Evolutionary conservation across 1,140 invertebrate species (phyloP), one percentile per base, ranked within the genome.

Genomic region (Diorhabda elongata): DNA sequence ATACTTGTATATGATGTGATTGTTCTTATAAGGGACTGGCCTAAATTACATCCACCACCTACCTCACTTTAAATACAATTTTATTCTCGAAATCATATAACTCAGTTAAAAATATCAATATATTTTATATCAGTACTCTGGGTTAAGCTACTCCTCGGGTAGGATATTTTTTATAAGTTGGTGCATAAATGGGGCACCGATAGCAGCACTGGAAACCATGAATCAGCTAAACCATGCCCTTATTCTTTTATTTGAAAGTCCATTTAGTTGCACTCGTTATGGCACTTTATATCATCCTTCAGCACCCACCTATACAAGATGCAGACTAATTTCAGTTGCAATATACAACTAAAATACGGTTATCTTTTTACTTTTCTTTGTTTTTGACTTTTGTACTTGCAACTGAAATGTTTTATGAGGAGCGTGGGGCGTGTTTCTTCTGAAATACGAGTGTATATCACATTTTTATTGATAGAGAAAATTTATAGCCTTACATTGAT

Each of bases 181-280:
- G 47, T 52, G 47, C n/a, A 52, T 52, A 52, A 52, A 52, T 52
- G 47, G 47, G 47, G 47, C 47, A 52, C 3, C 3, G 47, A 52
- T 52, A n/a, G 47, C 47, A 52, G 47, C 47, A 52, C 2, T 52
- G 47, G 6, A 6, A n/a, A 52, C n/a, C 47, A 4, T 52, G 47
- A 52, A 52, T 52, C 47, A 52, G 47, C 47, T 52, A 52, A 52
- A 52, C 47, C 47, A 52, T 52, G 47, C 47, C 47, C 47, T 52
- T 52, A 52, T 52, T 52, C 47, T 52, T 52, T 52, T 52, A 52
- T 52, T 52, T 52, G 47, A n/a, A 8, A 52, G 47, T 52, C 47
- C 47, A 52, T 52, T 52, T 52, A 52, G 47, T 52, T 52, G 47
- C 47, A 52, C 47, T 52, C 47, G 47, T 52, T 52, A 52, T 52